Percentiles rank a stretch among this genome's conserved stretches.
These are phyloP conservation scores for Cryptocephalus primarius DNA, from an alignment of 2,888 invertebrate genomes.

Conservation along the genomic window DNA sequence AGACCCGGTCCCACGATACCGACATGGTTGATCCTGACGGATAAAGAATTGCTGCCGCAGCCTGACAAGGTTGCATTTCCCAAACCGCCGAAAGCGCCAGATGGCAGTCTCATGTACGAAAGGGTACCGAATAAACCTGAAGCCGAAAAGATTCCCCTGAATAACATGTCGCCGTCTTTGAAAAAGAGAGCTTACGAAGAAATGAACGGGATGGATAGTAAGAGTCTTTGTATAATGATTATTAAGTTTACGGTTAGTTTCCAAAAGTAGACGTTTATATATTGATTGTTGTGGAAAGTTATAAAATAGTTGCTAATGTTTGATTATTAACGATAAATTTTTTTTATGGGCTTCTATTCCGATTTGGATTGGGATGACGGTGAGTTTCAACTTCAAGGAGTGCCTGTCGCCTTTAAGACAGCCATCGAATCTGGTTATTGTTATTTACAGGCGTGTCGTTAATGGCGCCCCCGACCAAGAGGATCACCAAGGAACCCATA, in stretches of 20 bases:
- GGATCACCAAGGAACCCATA: constrained; percentile 67
- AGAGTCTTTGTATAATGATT: constrained; percentile 32
- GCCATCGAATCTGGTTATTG: no score
- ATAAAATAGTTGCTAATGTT: not conserved
- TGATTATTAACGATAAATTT: no score
- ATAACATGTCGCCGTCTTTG: constrained; percentile 48
- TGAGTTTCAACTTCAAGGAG: constrained; percentile 30
- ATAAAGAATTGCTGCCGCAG: constrained; percentile 65
- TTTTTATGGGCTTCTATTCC: constrained; percentile 48
- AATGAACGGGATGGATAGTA: constrained; percentile 80
- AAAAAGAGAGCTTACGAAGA: constrained; percentile 84
- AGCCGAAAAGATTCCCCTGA: constrained; percentile 54
- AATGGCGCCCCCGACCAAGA: constrained; percentile 60
- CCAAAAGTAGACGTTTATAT: not conserved
- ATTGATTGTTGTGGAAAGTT: not conserved
- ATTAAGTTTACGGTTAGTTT: not conserved
- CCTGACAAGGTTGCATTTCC: constrained; percentile 78
- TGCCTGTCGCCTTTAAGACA: not conserved
- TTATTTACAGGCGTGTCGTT: constrained; percentile 26
- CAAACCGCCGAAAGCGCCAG: constrained; percentile 81
- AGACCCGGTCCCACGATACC: constrained; percentile 45
- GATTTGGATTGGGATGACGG: constrained; percentile 55
- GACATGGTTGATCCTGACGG: constrained; percentile 63
- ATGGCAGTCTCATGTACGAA: constrained; percentile 81
- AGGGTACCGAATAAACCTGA: constrained; percentile 70